Evolutionary conservation across 2,113 vertebrate genomes (phyloP).

Genomic region (Xenus cinereus): DNA sequence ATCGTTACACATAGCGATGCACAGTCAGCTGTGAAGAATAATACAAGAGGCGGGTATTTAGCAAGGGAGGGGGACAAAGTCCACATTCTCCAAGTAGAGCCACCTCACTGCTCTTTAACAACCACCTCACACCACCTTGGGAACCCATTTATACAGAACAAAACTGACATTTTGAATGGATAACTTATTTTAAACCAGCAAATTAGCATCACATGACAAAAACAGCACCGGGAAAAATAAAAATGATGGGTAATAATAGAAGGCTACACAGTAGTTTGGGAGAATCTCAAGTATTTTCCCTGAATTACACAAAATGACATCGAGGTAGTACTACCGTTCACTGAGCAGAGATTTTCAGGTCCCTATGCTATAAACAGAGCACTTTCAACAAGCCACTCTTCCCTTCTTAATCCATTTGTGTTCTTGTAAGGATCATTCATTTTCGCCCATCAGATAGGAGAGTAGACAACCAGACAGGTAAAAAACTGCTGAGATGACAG

Average conservation of each 20-base stretch:
- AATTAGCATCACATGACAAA: not conserved
- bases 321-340: not conserved
- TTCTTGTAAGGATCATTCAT: not conserved
- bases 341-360: not conserved
- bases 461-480: not conserved
- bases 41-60: not conserved
- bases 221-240: not conserved
- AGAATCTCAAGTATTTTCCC: not conserved
- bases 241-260: not conserved
- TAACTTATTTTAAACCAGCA: not conserved
- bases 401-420: not conserved
- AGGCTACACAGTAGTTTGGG: not conserved
- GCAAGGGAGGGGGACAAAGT: not conserved
- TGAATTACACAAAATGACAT: not conserved
- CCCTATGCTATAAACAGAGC: not conserved
- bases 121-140: not conserved
- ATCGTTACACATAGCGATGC: not conserved
- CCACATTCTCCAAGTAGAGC: not conserved
- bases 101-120: not conserved
- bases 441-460: not conserved
- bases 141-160: not conserved
- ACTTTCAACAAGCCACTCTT: not conserved
- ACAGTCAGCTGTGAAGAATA: not conserved
- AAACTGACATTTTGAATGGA: not conserved
- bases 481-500: not conserved